phyloP scores from a whole-genome alignment of 2,797 vertebrate species.

The Channa striata region DNA sequence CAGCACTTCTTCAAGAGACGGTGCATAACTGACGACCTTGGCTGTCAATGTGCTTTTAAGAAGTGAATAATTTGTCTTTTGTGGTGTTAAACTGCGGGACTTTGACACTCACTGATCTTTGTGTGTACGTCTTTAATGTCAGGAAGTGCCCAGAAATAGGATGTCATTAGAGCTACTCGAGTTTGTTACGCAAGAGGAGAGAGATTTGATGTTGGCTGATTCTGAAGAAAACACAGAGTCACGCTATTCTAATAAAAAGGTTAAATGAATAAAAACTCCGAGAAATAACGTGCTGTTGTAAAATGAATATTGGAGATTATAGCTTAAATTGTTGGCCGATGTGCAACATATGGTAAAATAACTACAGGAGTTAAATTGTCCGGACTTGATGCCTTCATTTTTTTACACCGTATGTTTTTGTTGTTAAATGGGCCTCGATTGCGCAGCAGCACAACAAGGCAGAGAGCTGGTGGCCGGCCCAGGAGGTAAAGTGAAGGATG shows the following conservation, averaged over 20 bases:
- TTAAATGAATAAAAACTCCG: conserved; percentile 17
- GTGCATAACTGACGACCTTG: conserved; percentile 26
- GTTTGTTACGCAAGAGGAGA: conserved; percentile 5
- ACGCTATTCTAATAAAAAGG: conserved; percentile 20
- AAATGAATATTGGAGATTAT: background rate
- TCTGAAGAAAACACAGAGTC: conserved; percentile 31
- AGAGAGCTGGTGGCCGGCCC: conserved; percentile 35
- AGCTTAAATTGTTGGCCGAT: background rate
- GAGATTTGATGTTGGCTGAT: conserved; percentile 15
- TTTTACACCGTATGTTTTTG: conserved; percentile 9
- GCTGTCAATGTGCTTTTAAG: conserved; percentile 10
- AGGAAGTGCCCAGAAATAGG: conserved; percentile 1
- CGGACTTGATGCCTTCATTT: background rate
- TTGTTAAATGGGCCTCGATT: conserved; percentile 42
- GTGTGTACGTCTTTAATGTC: background rate
- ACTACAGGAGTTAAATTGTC: background rate
- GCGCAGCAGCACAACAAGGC: conserved; percentile 14
- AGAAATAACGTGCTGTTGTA: too few relatives aligned
- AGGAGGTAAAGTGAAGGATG: conserved; percentile 58
- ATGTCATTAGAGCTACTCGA: background rate
- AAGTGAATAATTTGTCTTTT: conserved; percentile 26
- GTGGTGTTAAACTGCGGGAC: conserved; percentile 12
- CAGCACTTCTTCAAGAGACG: background rate
- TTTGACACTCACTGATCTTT: background rate
- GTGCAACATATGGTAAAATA: background rate